These are phyloP conservation scores for Synaphobranchus kaupii DNA, from an alignment of 2,797 vertebrate genomes.

Conservation along the genomic window DNA sequence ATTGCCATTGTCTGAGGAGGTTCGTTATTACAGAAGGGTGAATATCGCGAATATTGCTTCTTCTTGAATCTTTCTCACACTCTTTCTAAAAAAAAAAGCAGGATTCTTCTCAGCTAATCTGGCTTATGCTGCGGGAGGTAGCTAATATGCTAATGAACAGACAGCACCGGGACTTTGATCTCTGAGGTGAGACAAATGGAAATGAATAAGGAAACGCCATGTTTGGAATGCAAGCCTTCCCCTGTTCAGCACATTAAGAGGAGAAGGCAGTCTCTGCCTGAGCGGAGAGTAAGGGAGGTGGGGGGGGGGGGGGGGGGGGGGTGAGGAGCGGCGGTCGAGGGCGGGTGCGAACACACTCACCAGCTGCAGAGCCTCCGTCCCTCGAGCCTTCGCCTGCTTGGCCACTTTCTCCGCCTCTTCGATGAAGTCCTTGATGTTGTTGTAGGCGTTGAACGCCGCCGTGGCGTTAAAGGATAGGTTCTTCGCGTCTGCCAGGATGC, in stretches of 20 bases:
- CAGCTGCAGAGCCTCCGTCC: constrained; percentile 81
- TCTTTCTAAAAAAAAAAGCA: not conserved
- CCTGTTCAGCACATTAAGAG: constrained; percentile 25
- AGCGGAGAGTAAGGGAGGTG: not conserved
- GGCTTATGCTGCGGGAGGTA: constrained; percentile 7
- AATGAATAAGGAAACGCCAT: constrained; percentile 41
- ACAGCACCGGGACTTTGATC: constrained; percentile 61
- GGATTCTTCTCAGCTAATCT: constrained; percentile 8
- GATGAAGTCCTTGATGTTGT: constrained; percentile 88
- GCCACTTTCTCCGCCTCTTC: constrained; percentile 89
- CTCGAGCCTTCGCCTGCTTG: constrained; percentile 80
- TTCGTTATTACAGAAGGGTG: not conserved
- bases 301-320: not conserved
- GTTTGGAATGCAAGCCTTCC: constrained; percentile 15
- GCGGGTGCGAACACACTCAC: constrained; percentile 69
- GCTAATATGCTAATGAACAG: constrained; percentile 13
- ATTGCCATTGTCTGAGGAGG: not conserved
- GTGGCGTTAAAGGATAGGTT: constrained; percentile 97
- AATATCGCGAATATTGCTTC: not conserved
- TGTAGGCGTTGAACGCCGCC: constrained; percentile 93
- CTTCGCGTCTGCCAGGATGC: constrained; percentile 92
- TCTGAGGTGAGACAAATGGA: constrained; percentile 58
- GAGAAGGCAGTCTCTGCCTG: constrained; percentile 22
- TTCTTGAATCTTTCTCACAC: not conserved
- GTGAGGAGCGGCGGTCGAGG: not conserved